Base-by-base conservation (phyloP, 2,888 invertebrate species). In the Thecocarcelia acutangulata region DNA sequence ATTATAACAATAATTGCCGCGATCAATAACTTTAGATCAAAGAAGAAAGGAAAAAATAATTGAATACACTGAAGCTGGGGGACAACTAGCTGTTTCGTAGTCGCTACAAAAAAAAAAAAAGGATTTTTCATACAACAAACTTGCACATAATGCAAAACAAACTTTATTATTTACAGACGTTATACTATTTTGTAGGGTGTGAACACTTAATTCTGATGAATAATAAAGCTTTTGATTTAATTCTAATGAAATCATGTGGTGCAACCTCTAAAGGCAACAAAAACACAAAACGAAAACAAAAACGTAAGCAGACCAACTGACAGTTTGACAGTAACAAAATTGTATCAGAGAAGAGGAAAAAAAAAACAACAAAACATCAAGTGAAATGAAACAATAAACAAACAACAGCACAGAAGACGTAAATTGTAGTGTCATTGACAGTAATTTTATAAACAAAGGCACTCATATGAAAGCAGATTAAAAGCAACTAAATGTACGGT, bases 231-330 rank as follows among this genome's bases (percentile, higher is more conserved):
- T 59, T 72, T 72, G 19, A 61, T 68, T 6, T 46, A 54, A 19
- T 48, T 72, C 61, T 78, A 82, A 82, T 82, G 64, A 78, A 78
- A 82, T 78, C 82, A 82, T 82, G 82, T 70, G 74, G 82, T 70
- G 82, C 70, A 82, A 82, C 76, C 76, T 77, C 73, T 66, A 72
- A 54, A 72, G 24, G 54, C 40, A 54, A 54, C 56, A n/a, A 12
- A 33, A 12, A 21, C 64, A 6, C 9, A 52, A 33, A 33, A 33
- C 9, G 33, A 50, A 37, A 15, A 28, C 42, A 50, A 24, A 52
- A 68, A 52, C n/a, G 12, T 24, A 70, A 24, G 37, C 13, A 19
- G 44, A 19, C 21, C 24, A 13, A 56, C 54, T 77, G 70, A 58
- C 63, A 72, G 64, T 58, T 78, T 66, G 64, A 78, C 78, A 72